Conservation (phyloP, 2,797 vertebrate genomes). For the Alosa sapidissima region DNA sequence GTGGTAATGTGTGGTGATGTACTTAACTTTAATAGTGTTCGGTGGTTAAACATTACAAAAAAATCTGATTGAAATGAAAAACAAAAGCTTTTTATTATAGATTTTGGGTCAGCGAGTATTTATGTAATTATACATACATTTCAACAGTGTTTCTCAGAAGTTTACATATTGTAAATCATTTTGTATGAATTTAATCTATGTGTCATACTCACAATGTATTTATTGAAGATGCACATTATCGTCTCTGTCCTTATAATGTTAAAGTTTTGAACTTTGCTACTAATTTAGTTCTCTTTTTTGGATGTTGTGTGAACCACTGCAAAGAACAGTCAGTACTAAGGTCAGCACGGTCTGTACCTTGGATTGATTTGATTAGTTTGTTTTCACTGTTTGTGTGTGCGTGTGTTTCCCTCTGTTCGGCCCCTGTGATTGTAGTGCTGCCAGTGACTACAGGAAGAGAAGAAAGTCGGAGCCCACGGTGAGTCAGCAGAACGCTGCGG, state of each 20-base stretch:
- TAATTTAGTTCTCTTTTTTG: background rate
- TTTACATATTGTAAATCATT: no score
- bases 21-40: background rate
- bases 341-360: background rate
- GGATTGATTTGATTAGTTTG: conserved; percentile 52
- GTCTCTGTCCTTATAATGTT: background rate
- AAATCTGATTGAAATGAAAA: background rate
- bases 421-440: conserved; percentile 65
- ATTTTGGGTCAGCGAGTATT: background rate
- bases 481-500: conserved; percentile 73
- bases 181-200: no score
- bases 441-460: conserved; percentile 94
- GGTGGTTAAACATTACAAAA: no score
- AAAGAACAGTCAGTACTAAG: background rate
- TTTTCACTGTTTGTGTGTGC: conserved; percentile 59
- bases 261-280: background rate
- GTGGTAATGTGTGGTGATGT: background rate
- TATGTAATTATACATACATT: background rate
- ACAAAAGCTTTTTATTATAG: background rate
- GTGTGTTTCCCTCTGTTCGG: background rate
- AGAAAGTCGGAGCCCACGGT: conserved; percentile 95
- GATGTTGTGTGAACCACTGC: background rate
- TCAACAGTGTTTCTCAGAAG: background rate
- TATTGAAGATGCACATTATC: background rate
- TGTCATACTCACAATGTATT: background rate